These are phyloP conservation scores for Eristalis tenax DNA, from an alignment of 2,888 invertebrate species.

Conservation along the genomic window DNA sequence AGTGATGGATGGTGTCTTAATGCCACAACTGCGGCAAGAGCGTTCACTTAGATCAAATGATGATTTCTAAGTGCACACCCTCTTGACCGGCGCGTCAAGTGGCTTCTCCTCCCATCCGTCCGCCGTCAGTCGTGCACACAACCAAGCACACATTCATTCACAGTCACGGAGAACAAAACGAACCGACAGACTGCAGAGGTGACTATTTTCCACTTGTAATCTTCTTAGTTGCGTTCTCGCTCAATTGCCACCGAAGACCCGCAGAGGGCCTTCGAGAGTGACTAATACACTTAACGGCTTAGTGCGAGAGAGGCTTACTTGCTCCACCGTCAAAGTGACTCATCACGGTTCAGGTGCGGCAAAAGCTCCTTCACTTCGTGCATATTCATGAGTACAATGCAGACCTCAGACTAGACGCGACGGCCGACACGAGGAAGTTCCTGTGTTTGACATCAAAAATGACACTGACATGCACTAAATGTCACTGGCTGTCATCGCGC, in stretches of 20 bases:
- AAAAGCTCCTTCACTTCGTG: not conserved
- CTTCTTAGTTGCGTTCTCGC: not conserved
- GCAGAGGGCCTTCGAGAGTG: slow-evolving; percentile 18
- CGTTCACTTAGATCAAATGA: slow-evolving; percentile 52
- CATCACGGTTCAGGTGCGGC: not conserved
- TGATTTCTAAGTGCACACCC: slow-evolving; percentile 58
- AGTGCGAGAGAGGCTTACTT: slow-evolving; percentile 40
- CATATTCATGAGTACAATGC: not conserved
- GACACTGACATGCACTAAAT: slow-evolving; percentile 1
- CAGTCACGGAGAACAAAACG: not conserved
- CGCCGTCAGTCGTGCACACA: not conserved
- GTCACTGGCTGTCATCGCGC: not conserved
- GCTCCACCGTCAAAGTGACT: slow-evolving; percentile 2
- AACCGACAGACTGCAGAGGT: not conserved
- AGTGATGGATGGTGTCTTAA: slow-evolving; percentile 27
- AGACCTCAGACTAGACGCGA: not conserved
- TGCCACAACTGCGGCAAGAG: slow-evolving; percentile 24
- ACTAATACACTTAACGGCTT: slow-evolving; percentile 70
- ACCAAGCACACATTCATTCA: not conserved
- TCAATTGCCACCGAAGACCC: not conserved
- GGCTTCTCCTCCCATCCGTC: not conserved
- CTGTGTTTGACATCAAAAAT: not conserved
- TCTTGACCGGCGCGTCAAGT: slow-evolving; percentile 60
- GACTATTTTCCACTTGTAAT: not conserved
- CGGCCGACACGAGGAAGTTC: not conserved